phyloP scores from a whole-genome alignment of 1,140 invertebrate species.

The Polypedilum vanderplanki region DNA sequence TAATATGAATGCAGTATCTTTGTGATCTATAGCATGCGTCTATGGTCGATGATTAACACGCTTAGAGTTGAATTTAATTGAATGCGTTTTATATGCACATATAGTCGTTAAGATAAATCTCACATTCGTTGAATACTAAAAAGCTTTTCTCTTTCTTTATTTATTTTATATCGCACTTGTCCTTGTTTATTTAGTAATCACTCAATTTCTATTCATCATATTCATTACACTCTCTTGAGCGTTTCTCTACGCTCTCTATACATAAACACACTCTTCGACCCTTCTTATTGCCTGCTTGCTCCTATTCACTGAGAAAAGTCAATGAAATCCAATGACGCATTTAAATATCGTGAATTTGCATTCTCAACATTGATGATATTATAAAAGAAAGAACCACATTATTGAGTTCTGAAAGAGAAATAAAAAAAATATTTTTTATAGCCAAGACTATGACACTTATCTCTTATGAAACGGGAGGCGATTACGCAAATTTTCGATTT shows the following conservation, averaged over 20 bases:
- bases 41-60: too few species aligned
- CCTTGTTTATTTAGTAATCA: neutral
- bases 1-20: too few species aligned
- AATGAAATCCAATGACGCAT: constrained; percentile 10
- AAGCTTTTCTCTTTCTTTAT: neutral
- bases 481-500: too few species aligned
- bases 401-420: neutral
- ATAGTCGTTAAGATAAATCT: neutral
- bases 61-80: neutral
- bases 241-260: neutral
- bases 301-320: neutral
- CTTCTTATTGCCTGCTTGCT: too few species aligned
- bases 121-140: neutral
- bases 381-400: neutral
- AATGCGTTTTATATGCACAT: neutral
- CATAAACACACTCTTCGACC: neutral
- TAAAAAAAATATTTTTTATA: neutral
- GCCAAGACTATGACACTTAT: too few species aligned
- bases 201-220: constrained; percentile 19
- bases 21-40: too few species aligned
- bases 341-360: constrained; percentile 13
- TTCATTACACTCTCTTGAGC: neutral
- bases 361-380: neutral
- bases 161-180: constrained; percentile 13
- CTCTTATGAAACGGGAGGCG: too few species aligned